Evolutionary conservation across 2,797 vertebrate species (phyloP).

Genomic region (Periparus ater): DNA sequence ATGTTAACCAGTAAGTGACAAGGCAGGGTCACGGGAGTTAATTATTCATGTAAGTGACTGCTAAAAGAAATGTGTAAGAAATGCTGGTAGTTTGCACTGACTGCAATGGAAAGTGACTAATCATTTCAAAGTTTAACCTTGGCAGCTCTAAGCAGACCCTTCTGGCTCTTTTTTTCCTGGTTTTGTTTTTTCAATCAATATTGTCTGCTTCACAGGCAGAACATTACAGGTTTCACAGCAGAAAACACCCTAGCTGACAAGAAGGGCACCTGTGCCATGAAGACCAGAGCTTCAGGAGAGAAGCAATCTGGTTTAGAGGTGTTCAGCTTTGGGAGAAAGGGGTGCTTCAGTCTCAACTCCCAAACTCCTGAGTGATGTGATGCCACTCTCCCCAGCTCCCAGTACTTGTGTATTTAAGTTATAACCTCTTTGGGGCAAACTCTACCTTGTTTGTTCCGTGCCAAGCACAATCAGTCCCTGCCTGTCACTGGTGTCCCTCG

Average conservation of each 20-base stretch:
- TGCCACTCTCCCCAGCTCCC: neutral
- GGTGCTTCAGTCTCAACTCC: neutral
- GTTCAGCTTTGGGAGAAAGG: neutral
- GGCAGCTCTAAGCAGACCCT: constrained; percentile 38
- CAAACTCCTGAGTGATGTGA: fast-evolving
- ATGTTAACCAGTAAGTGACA: constrained; percentile 51
- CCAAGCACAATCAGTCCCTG: neutral
- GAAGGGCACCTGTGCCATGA: neutral
- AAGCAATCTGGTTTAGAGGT: neutral
- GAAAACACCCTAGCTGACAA: neutral
- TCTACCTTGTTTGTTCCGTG: neutral
- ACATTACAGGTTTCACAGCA: neutral
- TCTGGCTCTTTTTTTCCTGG: neutral
- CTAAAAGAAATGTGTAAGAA: constrained; percentile 46
- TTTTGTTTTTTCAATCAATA: constrained; percentile 47
- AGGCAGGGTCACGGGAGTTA: constrained; percentile 56
- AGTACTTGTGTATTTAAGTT: neutral
- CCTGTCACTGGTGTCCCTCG: neutral
- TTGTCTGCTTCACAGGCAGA: neutral
- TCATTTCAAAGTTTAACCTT: constrained; percentile 47
- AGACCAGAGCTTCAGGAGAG: neutral
- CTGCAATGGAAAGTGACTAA: constrained; percentile 47
- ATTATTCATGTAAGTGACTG: constrained; percentile 56
- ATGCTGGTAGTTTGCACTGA: constrained; percentile 22
- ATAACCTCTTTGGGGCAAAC: neutral